Conservation (phyloP, 2,797 vertebrate genomes). For the Bryconaethiops microstoma region DNA sequence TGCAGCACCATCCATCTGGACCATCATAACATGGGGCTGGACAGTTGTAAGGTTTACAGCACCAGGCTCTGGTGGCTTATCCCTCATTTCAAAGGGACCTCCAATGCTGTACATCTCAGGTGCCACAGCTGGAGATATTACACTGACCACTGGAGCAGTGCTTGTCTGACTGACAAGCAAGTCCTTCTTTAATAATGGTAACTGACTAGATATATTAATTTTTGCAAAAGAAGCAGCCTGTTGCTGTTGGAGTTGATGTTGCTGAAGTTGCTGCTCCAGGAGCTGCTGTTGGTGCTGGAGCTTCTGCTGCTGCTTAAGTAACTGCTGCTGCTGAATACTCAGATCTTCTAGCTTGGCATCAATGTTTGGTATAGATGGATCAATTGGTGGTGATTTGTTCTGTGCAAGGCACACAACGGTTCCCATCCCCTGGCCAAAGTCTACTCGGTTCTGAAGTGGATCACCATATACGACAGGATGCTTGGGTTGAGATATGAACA, state of each 20-base stretch:
- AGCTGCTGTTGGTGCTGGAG: constrained; percentile 77
- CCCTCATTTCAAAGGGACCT: constrained; percentile 82
- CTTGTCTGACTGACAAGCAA: constrained; percentile 84
- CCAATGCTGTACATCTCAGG: constrained; percentile 77
- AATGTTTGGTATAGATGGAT: constrained; percentile 79
- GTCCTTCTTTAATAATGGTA: constrained; percentile 86
- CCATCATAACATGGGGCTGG: constrained; percentile 89
- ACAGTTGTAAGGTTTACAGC: constrained; percentile 73
- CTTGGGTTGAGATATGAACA: constrained; percentile 92
- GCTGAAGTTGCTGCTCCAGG: constrained; percentile 77
- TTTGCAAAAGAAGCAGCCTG: constrained; percentile 84
- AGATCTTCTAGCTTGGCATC: constrained; percentile 86
- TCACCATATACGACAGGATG: constrained; percentile 93
- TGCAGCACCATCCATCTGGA: constrained; percentile 86
- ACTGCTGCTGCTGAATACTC: constrained; percentile 76
- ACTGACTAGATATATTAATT: constrained; percentile 83
- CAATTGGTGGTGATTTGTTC: constrained; percentile 79
- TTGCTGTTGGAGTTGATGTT: constrained; percentile 80
- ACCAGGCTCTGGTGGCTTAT: constrained; percentile 76
- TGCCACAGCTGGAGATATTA: constrained; percentile 72
- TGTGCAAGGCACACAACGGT: constrained; percentile 90
- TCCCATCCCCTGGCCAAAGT: constrained; percentile 90
- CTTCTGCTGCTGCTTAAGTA: constrained; percentile 78
- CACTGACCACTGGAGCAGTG: constrained; percentile 73
- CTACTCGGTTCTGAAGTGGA: constrained; percentile 89